phyloP scores from a whole-genome alignment of 2,113 vertebrate species.

The Catharus minimus region DNA sequence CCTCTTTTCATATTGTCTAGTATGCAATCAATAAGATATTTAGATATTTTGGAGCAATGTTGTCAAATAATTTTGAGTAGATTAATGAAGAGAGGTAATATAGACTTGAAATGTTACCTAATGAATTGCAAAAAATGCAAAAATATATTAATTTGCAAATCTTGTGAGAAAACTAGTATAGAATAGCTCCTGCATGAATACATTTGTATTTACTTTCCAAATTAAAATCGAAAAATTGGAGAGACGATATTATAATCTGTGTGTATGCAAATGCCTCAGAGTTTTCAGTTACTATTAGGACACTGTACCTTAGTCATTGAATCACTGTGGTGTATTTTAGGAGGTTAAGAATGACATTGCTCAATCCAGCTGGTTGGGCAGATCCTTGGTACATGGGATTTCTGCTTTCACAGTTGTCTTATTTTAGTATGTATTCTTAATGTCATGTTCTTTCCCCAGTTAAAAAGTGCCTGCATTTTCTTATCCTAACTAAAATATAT shows the following conservation, averaged over 20 bases:
- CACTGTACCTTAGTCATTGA: not conserved
- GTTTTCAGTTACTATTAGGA: not conserved
- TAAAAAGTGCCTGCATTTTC: not conserved
- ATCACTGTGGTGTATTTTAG: not conserved
- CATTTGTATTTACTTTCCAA: not conserved
- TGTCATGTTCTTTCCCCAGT: not conserved
- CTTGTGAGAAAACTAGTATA: not conserved
- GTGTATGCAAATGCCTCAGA: not conserved
- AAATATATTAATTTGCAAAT: not conserved
- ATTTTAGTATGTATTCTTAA: not conserved
- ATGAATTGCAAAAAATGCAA: not conserved
- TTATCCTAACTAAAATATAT: not conserved
- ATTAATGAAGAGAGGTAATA: not conserved
- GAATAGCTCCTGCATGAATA: not conserved
- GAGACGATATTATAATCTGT: not conserved
- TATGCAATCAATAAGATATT: not conserved
- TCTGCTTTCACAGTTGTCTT: not conserved
- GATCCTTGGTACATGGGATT: accelerated
- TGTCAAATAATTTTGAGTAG: not conserved
- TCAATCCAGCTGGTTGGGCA: not conserved
- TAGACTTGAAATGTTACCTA: not conserved
- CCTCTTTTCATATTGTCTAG: not conserved
- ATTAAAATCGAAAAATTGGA: not conserved
- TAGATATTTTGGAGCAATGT: not conserved
- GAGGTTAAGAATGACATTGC: not conserved